A percentile compares a stretch with the other conserved stretches of the same genome.
These are phyloP conservation scores for Monodelphis domestica DNA, from an alignment of 2,797 vertebrate species.

Conservation along the genomic window DNA sequence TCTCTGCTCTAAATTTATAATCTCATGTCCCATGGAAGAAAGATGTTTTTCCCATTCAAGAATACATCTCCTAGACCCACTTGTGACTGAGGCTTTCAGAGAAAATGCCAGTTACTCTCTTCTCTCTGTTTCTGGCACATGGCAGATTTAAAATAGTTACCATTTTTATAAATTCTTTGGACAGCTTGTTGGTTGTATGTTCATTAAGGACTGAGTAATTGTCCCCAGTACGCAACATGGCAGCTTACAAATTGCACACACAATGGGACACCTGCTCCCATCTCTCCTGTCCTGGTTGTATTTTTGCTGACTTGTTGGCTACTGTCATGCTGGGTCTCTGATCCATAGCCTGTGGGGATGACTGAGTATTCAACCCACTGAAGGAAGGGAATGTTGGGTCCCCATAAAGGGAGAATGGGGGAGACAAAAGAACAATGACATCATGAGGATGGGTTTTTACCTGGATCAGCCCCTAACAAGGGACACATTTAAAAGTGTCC, in stretches of 20 bases:
- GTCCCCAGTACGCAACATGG: slow-evolving; percentile 75
- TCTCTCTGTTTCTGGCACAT: slow-evolving; percentile 16
- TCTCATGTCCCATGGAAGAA: neutral
- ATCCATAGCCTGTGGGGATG: neutral
- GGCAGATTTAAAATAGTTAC: slow-evolving; percentile 57
- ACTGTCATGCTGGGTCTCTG: slow-evolving; percentile 13
- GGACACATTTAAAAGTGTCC: neutral
- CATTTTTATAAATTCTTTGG: slow-evolving; percentile 74
- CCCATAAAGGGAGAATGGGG: neutral
- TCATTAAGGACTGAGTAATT: slow-evolving; percentile 76
- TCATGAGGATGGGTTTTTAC: neutral
- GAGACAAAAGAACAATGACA: neutral
- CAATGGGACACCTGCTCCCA: slow-evolving; percentile 54
- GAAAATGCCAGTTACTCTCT: slow-evolving; percentile 70
- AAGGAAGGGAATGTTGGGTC: neutral
- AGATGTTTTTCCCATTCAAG: neutral
- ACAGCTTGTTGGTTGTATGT: slow-evolving; percentile 78
- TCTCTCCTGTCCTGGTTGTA: slow-evolving; percentile 67
- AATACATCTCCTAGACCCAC: neutral
- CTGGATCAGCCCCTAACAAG: neutral
- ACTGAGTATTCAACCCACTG: neutral
- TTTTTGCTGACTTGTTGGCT: slow-evolving; percentile 65
- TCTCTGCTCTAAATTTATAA: neutral
- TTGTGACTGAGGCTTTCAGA: slow-evolving; percentile 41
- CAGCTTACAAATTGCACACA: slow-evolving; percentile 74